Conservation (phyloP, 2,888 invertebrate species). For the Mythimna vitellina region DNA sequence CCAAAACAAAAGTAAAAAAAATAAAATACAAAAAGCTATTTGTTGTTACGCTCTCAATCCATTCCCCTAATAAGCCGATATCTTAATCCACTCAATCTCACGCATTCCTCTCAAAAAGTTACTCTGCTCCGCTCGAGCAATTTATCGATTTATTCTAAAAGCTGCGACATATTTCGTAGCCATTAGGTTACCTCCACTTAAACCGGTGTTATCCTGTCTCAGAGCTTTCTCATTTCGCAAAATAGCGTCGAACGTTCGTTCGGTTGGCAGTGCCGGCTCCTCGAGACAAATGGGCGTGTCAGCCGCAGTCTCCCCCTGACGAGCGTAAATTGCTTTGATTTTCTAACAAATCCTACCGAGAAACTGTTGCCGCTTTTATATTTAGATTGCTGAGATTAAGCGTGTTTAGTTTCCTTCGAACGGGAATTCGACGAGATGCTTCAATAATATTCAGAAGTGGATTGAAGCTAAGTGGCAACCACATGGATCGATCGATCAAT, state of each 20-base stretch:
- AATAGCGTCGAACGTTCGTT: constrained; percentile 68
- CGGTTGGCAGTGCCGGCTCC: constrained; percentile 65
- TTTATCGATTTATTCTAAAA: constrained; percentile 66
- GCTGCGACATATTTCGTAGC: constrained; percentile 67
- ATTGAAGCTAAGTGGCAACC: neutral
- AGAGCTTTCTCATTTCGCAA: constrained; percentile 70
- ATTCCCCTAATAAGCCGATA: constrained; percentile 53
- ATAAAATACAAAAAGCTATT: constrained; percentile 33
- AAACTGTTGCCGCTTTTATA: constrained; percentile 70
- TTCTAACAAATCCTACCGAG: constrained; percentile 73
- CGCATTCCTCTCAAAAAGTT: constrained; percentile 57
- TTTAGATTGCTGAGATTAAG: constrained; percentile 66
- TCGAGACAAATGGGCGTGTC: constrained; percentile 82
- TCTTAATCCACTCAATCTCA: constrained; percentile 58
- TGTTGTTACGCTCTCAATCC: constrained; percentile 51
- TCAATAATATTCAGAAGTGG: constrained; percentile 22
- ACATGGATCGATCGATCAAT: neutral
- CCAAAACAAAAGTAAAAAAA: constrained; percentile 27
- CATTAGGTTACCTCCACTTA: constrained; percentile 68
- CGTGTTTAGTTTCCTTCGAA: constrained; percentile 50
- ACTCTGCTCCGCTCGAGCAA: constrained; percentile 45
- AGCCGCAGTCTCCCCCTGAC: constrained; percentile 77
- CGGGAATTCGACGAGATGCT: constrained; percentile 40
- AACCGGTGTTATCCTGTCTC: constrained; percentile 69
- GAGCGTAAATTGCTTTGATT: constrained; percentile 82